Conservation (phyloP, 92 coral and sea anemone genomes). For the Zoanthus sansibaricus region DNA sequence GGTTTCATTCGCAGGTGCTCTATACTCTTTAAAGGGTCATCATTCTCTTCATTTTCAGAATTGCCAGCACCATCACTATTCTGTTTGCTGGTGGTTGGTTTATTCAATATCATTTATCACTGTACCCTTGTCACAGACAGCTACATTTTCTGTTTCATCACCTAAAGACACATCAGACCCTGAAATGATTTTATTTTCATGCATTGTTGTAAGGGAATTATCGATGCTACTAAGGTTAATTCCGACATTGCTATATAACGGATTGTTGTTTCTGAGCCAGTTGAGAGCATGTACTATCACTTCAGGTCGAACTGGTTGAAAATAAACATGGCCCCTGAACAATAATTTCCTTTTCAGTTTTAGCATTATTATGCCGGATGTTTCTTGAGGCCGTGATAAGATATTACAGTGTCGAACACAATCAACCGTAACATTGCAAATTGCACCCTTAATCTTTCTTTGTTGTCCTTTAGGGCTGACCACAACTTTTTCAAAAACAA, state of each 20-base stretch:
- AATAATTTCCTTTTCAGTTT: conserved; percentile 49
- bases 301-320: conserved; percentile 73
- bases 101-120: neutral
- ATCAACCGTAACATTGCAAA: neutral
- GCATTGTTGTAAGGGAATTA: conserved; percentile 15
- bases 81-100: neutral
- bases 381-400: conserved; percentile 39
- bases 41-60: conserved; percentile 7
- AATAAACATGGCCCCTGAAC: conserved; percentile 79
- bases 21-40: conserved; percentile 28
- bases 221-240: conserved; percentile 50
- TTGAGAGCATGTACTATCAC: conserved; percentile 48
- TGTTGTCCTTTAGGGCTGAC: neutral
- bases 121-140: neutral
- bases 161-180: neutral
- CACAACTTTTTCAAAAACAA: neutral
- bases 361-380: conserved; percentile 44
- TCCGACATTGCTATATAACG: conserved; percentile 46
- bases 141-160: neutral
- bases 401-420: neutral
- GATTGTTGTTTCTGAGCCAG: conserved; percentile 60
- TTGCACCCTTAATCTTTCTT: neutral
- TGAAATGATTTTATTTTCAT: neutral
- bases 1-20: conserved; percentile 24
- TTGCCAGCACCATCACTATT: conserved; percentile 5